phyloP scores from a whole-genome alignment of 2,888 invertebrate genomes.

The Pantelozetes paolii region DNA sequence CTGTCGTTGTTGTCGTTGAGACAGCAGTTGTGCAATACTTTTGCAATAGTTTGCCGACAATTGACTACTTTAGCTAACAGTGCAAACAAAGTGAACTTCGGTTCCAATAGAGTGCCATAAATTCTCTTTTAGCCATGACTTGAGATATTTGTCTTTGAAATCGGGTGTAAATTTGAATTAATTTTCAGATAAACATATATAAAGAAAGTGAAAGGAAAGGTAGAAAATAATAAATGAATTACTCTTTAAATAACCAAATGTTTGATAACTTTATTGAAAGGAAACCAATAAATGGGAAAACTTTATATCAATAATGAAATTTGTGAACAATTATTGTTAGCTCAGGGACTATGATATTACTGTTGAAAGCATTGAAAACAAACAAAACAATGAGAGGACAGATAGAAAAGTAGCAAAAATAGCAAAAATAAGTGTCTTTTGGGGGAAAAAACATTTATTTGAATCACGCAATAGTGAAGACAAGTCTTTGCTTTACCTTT shows the following conservation, averaged over 20 bases:
- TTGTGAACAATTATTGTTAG: slow-evolving; percentile 5
- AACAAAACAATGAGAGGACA: slow-evolving; percentile 27
- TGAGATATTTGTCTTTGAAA: neutral
- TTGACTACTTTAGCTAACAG: slow-evolving; percentile 5
- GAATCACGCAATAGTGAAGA: slow-evolving; percentile 36
- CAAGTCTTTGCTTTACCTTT: slow-evolving; percentile 13
- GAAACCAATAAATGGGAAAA: slow-evolving; percentile 26
- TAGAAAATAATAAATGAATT: neutral
- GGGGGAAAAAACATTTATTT: slow-evolving; percentile 16
- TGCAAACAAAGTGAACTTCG: too few species aligned
- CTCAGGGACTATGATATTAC: neutral
- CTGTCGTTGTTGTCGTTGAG: slow-evolving; percentile 5
- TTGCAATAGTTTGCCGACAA: neutral
- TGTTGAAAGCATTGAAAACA: slow-evolving; percentile 22
- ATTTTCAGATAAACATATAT: neutral
- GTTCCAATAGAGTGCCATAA: neutral
- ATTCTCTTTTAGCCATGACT: neutral
- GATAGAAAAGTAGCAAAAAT: neutral
- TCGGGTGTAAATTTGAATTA: neutral
- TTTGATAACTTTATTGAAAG: slow-evolving; percentile 17
- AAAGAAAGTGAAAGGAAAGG: neutral
- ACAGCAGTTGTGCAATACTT: slow-evolving; percentile 21
- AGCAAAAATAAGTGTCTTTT: neutral
- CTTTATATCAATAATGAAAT: neutral
- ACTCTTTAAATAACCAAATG: neutral